Percentiles rank a stretch among this genome's conserved stretches.
Evolutionary conservation across 2,797 vertebrate species (phyloP).

Genomic region (Eurystomus glaucurus): DNA sequence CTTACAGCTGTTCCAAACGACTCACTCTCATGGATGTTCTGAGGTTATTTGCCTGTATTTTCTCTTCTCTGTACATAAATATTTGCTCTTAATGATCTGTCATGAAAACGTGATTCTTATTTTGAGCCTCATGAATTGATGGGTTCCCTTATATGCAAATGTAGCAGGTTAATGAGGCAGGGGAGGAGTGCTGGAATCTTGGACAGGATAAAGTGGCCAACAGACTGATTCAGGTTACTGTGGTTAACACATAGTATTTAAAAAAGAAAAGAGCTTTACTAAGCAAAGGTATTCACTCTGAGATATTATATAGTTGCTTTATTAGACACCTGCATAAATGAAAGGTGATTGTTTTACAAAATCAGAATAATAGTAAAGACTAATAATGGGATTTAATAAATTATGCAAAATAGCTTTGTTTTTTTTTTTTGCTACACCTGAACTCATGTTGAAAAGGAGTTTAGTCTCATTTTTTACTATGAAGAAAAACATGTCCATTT

Average conservation of each 20-base stretch:
- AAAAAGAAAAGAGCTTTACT: background rate
- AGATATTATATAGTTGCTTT: background rate
- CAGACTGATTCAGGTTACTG: background rate
- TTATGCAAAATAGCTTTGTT: background rate
- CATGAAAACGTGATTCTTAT: background rate
- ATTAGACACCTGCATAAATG: background rate
- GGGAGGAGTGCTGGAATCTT: background rate
- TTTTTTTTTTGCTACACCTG: background rate
- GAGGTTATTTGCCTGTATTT: slow-evolving; percentile 24
- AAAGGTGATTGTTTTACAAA: background rate
- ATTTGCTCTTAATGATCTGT: background rate
- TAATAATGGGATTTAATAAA: background rate
- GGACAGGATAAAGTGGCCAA: background rate
- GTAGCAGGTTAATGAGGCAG: background rate
- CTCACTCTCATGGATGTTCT: background rate
- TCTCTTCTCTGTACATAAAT: background rate
- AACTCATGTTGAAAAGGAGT: background rate
- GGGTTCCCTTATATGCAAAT: background rate
- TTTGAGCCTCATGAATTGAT: background rate
- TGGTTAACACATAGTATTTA: background rate
- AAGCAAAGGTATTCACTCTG: background rate
- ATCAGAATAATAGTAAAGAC: background rate
- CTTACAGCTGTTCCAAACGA: slow-evolving; percentile 55
- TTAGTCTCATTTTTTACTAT: background rate
- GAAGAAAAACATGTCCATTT: background rate